Evolutionary conservation across 1,140 invertebrate species (phyloP), one percentile per base, ranked within the genome.

Genomic region (Maniola jurtina): DNA sequence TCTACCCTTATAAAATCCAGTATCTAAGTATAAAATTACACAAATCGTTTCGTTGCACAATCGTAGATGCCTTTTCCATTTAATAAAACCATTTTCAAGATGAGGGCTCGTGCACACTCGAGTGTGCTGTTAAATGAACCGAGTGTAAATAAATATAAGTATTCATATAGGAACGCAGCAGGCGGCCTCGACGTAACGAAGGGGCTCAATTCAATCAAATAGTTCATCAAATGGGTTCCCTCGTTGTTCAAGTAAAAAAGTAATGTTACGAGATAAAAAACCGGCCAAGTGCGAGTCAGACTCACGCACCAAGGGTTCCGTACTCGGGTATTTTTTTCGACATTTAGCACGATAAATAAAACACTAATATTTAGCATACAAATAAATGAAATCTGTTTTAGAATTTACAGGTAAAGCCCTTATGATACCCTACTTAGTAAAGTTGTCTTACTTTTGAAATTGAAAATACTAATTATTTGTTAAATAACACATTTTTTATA

Each of bases 131-230:
- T 89, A 87, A 89, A 89, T 83, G 87, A 88, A 88, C 79, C 84
- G 78, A 83, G 75, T 87, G 84, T 88, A 88, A 89, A 89, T 89
- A 89, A 89, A 89, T 89, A 88, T 83, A 82, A 84, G 81, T 80
- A 82, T 79, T 78, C 83, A 82, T 85, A 83, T 77, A 76, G 67
- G 61, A 70, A 66, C 81, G n/a, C 87, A 85, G 82, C 86, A 64
- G 84, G 87, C 71, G 84, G 73, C 61, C 68, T 61, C 56, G 34
- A 33, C 55, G 64, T 73, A 71, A 76, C 75, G 75, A 82, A 81
- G 83, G 85, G 84, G 81, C 78, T 75, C 66, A 78, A 83, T 87
- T 86, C 68, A 82, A 87, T 61, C 57, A 47, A 56, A 35, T 36
- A 42, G 25, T 64, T 67, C 62, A 55, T 55, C 47, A 36, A 50